These are phyloP conservation scores for Morus bassanus DNA, from an alignment of 2,797 vertebrate species.

Conservation along the genomic window DNA sequence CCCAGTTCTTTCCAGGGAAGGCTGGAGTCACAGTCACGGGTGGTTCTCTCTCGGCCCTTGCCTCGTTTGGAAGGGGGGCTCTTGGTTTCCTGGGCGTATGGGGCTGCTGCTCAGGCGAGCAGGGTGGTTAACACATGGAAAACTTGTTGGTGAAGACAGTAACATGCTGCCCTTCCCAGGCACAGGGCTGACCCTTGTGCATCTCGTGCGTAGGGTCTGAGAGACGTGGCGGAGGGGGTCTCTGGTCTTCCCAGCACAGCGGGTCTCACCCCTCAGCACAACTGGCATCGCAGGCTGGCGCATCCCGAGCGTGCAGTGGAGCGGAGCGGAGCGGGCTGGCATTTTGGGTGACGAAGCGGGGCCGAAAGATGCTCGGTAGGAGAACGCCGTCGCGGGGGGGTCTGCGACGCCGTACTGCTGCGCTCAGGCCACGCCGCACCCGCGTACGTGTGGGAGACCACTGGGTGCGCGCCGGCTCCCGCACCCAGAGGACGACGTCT, in stretches of 20 bases:
- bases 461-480: not conserved
- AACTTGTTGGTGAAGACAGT: not conserved
- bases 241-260: not conserved
- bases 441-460: not conserved
- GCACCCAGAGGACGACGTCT: not conserved
- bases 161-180: no score
- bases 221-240: not conserved
- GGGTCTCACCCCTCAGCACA: not conserved
- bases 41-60: not conserved
- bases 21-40: not conserved
- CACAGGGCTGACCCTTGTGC: not conserved
- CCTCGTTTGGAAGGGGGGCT: not conserved
- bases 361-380: not conserved
- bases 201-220: rapidly evolving
- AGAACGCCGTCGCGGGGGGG: not conserved
- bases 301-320: no score
- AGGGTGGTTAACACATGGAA: not conserved
- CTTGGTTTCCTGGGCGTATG: not conserved
- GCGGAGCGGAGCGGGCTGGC: no score
- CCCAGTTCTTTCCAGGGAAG: not conserved
- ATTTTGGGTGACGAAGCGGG: not conserved
- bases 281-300: not conserved
- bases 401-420: not conserved
- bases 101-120: not conserved
- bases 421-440: not conserved